Base-by-base conservation (phyloP, 2,888 invertebrate genomes). In the Torymus texanus region DNA sequence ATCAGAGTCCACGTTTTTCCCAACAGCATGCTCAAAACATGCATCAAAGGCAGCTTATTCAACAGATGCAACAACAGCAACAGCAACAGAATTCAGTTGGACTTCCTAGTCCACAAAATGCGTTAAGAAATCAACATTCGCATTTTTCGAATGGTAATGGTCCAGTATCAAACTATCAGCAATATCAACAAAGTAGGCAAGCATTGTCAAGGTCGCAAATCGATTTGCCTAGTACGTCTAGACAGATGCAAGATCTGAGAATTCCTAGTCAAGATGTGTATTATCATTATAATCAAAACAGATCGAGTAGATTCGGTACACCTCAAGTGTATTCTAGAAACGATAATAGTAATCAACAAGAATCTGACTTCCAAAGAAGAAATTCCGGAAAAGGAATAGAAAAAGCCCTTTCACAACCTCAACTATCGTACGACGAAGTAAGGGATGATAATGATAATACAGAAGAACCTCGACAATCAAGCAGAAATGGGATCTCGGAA, bases 161-260 rank as follows among this genome's bases (percentile, higher is more conserved):
- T 50, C 0, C 61, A 11, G 3, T 71, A 61, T 71, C 86, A 1
- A 84, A 85, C 55, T 88, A 88, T 77, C 88, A 89, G 55, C 89
- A 88, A 72, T 88, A 88, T 68, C 89, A 88, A 59, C 88, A 88
- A 72, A 83, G 84, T 0, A 83, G 88, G 14, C 89, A 89, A 63
- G 85, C 87, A 0, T 88, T 89, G 72, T 87, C 89, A 4, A 84
- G 89, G 65, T 89, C 89, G 1, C 89, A 89, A 78, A 88, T 89
- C 66, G 89, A 89, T 77, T 82, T 89, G 55, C 89, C 89, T 0
- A 89, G 89, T 78, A 89, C 89, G 1, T 89, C 89, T 3, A 83
- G 88, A 58, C 89, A 89, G 21, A 73, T 83, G 5, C 86, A 88
- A 63, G 88, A 89, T 53, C 84, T 87, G 0, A 84, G 88, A 76